Percentiles rank a stretch among this genome's conserved stretches.
These are phyloP conservation scores for Pogonomyrmex californicus DNA, from an alignment of 1,140 invertebrate genomes.

Conservation along the genomic window DNA sequence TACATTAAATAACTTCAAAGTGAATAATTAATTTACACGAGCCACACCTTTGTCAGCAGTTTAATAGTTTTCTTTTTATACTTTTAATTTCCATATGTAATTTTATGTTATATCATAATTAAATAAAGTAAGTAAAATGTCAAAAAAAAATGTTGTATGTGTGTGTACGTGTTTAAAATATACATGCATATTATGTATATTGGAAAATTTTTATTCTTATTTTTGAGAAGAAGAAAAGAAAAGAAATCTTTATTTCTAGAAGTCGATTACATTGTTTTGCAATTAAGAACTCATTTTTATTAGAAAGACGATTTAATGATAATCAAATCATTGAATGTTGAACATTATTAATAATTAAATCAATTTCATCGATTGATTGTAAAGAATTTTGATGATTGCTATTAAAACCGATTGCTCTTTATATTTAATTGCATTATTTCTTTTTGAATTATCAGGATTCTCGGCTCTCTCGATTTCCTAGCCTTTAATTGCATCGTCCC, in stretches of 20 bases:
- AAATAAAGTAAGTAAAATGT: too few species aligned
- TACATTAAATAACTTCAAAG: slow-evolving; percentile 16
- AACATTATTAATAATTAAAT: slow-evolving; percentile 42
- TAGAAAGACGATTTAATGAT: slow-evolving; percentile 20
- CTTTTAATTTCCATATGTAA: neutral
- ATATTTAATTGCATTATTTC: slow-evolving; percentile 44
- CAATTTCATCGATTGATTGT: neutral
- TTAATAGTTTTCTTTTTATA: neutral
- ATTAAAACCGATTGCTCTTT: slow-evolving; percentile 42
- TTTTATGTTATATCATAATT: neutral
- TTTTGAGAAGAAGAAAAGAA: neutral
- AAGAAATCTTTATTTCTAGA: neutral
- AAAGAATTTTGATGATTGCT: slow-evolving; percentile 17
- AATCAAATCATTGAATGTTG: slow-evolving; percentile 6
- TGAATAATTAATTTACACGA: slow-evolving; percentile 23
- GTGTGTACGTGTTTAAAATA: neutral
- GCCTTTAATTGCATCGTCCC: slow-evolving; percentile 29
- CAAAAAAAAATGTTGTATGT: neutral
- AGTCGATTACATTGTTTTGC: slow-evolving; percentile 5
- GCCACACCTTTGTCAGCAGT: neutral
- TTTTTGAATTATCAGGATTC: slow-evolving; percentile 33
- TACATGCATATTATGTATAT: neutral
- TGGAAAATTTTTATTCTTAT: neutral
- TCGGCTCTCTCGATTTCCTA: slow-evolving; percentile 7
- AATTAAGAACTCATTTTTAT: neutral